Conservation (phyloP, 2,888 invertebrate species). For the Gastrophysa polygoni region DNA sequence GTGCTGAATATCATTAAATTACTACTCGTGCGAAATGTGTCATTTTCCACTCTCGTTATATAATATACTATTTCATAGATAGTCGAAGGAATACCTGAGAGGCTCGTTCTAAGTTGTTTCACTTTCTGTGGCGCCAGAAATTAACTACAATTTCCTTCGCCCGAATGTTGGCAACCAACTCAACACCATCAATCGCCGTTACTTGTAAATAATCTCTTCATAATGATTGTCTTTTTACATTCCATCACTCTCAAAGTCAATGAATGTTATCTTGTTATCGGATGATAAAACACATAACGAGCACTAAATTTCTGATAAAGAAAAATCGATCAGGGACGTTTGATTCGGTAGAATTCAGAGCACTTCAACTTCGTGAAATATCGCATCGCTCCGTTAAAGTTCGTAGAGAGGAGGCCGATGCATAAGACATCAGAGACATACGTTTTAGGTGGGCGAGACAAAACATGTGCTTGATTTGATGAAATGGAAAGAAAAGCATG, state of each 20-base stretch:
- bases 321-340: neutral
- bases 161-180: slow-evolving; percentile 25
- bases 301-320: slow-evolving; percentile 2
- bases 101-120: no score
- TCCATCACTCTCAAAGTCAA: no score
- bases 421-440: slow-evolving; percentile 28
- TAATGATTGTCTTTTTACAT: no score
- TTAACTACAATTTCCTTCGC: no score
- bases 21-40: no score
- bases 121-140: no score
- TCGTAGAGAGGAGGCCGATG: slow-evolving; percentile 14
- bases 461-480: slow-evolving; percentile 14
- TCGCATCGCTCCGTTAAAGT: slow-evolving; percentile 14
- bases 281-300: neutral
- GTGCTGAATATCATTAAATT: no score
- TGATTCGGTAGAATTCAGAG: neutral
- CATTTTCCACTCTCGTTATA: no score
- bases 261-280: neutral
- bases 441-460: slow-evolving; percentile 21
- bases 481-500: slow-evolving; percentile 25
- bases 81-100: no score
- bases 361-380: slow-evolving; percentile 3
- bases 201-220: no score
- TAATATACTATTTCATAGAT: no score
- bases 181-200: no score